These are phyloP conservation scores for Prionailurus viverrinus DNA, from an alignment of 2,113 vertebrate genomes.

Conservation along the genomic window DNA sequence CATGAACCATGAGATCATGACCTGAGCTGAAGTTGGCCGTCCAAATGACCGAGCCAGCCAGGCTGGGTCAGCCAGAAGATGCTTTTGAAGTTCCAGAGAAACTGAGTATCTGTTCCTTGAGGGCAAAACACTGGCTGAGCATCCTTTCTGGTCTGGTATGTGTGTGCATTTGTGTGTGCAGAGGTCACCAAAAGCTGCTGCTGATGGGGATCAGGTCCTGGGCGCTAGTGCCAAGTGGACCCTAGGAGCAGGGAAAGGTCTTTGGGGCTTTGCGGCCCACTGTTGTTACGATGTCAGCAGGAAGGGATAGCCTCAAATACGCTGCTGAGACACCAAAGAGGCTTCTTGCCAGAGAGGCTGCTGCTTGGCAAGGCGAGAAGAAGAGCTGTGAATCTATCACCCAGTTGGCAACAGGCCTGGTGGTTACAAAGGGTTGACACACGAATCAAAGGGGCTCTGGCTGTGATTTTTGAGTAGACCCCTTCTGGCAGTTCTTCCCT, in stretches of 20 bases:
- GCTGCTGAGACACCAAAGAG: background rate
- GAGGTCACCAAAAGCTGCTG: background rate
- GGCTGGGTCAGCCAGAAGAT: background rate
- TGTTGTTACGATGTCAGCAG: background rate
- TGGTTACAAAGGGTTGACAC: background rate
- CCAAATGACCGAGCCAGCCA: no score
- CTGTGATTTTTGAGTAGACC: background rate
- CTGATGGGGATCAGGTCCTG: background rate
- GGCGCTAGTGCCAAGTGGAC: background rate
- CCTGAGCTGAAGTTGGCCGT: no score
- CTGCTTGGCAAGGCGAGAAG: background rate
- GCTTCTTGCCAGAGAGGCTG: background rate
- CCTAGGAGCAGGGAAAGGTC: background rate
- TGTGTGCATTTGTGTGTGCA: no score
- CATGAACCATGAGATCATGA: no score
- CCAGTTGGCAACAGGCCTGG: background rate
- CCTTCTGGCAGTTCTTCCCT: conserved; percentile 26
- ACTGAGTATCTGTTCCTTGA: background rate
- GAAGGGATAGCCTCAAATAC: background rate
- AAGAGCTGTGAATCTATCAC: conserved; percentile 29
- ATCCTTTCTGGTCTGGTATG: background rate
- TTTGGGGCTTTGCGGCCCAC: background rate
- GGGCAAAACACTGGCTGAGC: background rate
- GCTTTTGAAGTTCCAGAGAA: background rate
- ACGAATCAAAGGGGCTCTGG: background rate